Base-by-base conservation (phyloP, 2,113 vertebrate genomes). In the Pholis gunnellus region DNA sequence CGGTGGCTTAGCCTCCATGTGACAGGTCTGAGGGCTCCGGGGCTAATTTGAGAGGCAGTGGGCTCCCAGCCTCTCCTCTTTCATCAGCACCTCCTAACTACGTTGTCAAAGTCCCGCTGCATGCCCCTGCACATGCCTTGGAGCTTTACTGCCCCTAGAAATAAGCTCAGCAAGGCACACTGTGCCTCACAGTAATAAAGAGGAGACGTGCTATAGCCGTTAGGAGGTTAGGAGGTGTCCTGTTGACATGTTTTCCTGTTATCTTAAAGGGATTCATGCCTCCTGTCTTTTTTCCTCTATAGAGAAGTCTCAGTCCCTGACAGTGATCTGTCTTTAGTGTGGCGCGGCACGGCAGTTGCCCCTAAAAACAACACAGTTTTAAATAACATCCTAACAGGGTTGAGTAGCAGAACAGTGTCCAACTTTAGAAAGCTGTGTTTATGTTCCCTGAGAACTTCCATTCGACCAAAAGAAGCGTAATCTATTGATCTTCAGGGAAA, bases 11-110 rank as follows among this genome's bases (percentile, higher is more conserved):
- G 87, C 68, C 88, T 94, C 84, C 91, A 90, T 86, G 95, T 88
- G 92, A 92, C 84, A 87, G 92, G 75, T 91, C 59, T 69, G 54
- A 86, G 90, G 93, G 89, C 91, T 93, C 73, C 60, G 86, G 92
- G 91, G 93, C 96, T 96, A 96, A 96, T 96, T 95, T 95, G 92
- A 95, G 95, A 91, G 89, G 91, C 80, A 61, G 75, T 74, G 79
- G 88, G 81, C 80, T 85, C 82, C 75, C 52, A 86, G 84, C 79
- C 85, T 95, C 93, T 96, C 93, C 74, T 74, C 90, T 96, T 95
- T 96, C 95, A 93, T 93, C 92, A 92, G 83, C 89, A 89, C 88
- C 90, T 94, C 94, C 93, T 95, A 94, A 96, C 91, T 90, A 94
- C 63, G 52, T 93, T 94, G 94, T 95, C 95, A 94, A 88, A 93